phyloP scores from a whole-genome alignment of 2,797 vertebrate species.

The Hirundo rustica region DNA sequence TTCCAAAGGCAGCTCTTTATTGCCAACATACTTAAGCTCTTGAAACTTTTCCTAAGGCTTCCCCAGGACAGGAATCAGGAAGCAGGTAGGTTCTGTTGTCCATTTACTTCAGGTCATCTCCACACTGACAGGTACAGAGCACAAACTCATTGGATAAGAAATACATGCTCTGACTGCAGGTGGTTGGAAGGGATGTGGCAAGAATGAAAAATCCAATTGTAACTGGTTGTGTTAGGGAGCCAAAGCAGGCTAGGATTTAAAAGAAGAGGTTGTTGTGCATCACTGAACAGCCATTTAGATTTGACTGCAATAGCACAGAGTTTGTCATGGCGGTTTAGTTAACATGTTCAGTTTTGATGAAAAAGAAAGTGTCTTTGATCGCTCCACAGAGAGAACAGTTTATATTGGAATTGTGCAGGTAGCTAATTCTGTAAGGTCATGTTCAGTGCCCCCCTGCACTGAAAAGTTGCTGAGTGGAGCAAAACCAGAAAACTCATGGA shows the following conservation, averaged over 20 bases:
- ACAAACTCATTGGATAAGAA: background rate
- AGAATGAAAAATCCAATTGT: background rate
- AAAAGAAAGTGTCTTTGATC: constrained; percentile 38
- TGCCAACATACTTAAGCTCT: background rate
- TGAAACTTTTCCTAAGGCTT: background rate
- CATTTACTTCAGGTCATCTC: background rate
- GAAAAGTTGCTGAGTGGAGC: background rate
- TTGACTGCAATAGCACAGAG: background rate
- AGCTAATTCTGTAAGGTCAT: constrained; percentile 35
- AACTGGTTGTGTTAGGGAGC: background rate
- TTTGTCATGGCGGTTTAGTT: constrained; percentile 64
- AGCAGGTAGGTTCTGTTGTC: background rate
- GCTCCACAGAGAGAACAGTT: background rate
- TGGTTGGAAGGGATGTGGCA: background rate
- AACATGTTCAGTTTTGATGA: constrained; percentile 48
- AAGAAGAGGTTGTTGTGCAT: constrained; percentile 38
- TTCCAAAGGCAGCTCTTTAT: background rate
- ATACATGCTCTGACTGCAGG: background rate
- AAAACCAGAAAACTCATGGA: background rate
- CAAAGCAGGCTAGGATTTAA: constrained; percentile 16
- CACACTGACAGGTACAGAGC: background rate
- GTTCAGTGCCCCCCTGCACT: background rate
- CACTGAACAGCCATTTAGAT: constrained; percentile 46
- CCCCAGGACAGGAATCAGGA: background rate
- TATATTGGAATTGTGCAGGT: constrained; percentile 1